Percentiles rank a stretch among this genome's conserved stretches.
These are phyloP conservation scores for Ethmia dodecea DNA, from an alignment of 2,888 invertebrate genomes.

Conservation along the genomic window DNA sequence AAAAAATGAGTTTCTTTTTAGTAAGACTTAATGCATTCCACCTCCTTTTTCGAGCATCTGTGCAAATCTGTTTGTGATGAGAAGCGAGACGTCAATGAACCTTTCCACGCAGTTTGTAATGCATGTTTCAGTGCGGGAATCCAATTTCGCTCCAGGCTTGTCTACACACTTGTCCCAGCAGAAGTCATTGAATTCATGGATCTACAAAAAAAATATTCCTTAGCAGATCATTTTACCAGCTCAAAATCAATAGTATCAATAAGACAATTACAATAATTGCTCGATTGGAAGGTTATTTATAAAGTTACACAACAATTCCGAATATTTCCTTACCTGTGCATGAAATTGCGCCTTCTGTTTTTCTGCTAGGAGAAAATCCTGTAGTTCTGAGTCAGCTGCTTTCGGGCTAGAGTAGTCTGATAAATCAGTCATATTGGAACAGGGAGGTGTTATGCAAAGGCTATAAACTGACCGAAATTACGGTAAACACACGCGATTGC, in stretches of 20 bases:
- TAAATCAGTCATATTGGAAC: slow-evolving; percentile 49
- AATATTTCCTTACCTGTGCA: slow-evolving; percentile 88
- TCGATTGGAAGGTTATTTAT: background rate
- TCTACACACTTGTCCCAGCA: slow-evolving; percentile 98
- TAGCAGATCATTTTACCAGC: no score
- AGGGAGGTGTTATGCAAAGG: no score
- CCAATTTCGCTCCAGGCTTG: slow-evolving; percentile 91
- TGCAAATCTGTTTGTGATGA: slow-evolving; percentile 93
- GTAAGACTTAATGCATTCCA: slow-evolving; percentile 67
- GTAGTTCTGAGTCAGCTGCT: slow-evolving; percentile 84
- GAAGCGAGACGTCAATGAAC: slow-evolving; percentile 93
- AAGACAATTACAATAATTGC: background rate
- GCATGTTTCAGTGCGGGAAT: slow-evolving; percentile 93
- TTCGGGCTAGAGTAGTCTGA: slow-evolving; percentile 57
- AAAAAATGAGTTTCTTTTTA: no score
- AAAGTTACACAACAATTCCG: slow-evolving; percentile 9
- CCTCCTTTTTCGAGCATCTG: slow-evolving; percentile 88
- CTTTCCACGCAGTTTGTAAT: slow-evolving; percentile 95
- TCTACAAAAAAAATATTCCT: slow-evolving; percentile 76
- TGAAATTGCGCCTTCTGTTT: slow-evolving; percentile 94
- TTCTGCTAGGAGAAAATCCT: slow-evolving; percentile 89
- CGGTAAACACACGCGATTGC: no score
- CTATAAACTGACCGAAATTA: no score
- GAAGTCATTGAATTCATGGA: slow-evolving; percentile 94
- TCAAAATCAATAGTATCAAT: background rate